A percentile compares a stretch with the other conserved stretches of the same genome.
Evolutionary conservation across 1,140 invertebrate species (phyloP).

Genomic region (Drosophila pseudoananassae): DNA sequence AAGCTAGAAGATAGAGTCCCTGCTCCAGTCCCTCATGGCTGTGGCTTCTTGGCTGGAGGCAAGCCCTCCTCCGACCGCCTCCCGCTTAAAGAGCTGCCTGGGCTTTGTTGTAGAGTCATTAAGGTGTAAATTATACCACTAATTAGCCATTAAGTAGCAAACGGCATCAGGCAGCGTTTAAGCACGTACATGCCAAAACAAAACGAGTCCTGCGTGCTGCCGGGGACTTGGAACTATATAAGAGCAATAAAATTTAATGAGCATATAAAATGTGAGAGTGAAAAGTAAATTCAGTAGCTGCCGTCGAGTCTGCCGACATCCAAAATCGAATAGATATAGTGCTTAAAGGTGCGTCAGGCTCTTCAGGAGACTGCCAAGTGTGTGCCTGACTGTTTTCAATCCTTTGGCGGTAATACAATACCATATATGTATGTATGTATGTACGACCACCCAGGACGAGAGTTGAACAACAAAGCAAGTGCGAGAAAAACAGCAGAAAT

Average conservation of each 20-base stretch:
- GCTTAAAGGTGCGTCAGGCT: constrained; percentile 36
- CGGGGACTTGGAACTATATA: constrained; percentile 48
- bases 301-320: constrained; percentile 5
- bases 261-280: constrained; percentile 66
- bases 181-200: constrained; percentile 46
- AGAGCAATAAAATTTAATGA: constrained; percentile 76
- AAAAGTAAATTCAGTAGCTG: constrained; percentile 51
- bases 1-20: constrained; percentile 42
- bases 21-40: constrained; percentile 12
- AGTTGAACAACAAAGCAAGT: constrained; percentile 49
- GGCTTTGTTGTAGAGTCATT: constrained; percentile 76
- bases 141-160: constrained; percentile 79
- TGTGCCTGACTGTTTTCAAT: constrained; percentile 31
- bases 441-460: constrained; percentile 3
- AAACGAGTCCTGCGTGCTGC: constrained; percentile 26
- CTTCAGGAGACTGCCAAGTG: constrained; percentile 7
- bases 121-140: constrained; percentile 81
- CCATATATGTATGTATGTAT: constrained; percentile 19
- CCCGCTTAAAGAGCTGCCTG: constrained; percentile 35
- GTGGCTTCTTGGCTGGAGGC: constrained; percentile 50
- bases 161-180: constrained; percentile 51
- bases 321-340: constrained; percentile 29
- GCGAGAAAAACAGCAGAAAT: constrained; percentile 56
- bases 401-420: constrained; percentile 42
- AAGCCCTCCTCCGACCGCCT: not conserved